Percentiles rank a stretch among this genome's conserved stretches.
Conservation (phyloP, 2,797 vertebrate genomes). For the Hylomyscus alleni region DNA sequence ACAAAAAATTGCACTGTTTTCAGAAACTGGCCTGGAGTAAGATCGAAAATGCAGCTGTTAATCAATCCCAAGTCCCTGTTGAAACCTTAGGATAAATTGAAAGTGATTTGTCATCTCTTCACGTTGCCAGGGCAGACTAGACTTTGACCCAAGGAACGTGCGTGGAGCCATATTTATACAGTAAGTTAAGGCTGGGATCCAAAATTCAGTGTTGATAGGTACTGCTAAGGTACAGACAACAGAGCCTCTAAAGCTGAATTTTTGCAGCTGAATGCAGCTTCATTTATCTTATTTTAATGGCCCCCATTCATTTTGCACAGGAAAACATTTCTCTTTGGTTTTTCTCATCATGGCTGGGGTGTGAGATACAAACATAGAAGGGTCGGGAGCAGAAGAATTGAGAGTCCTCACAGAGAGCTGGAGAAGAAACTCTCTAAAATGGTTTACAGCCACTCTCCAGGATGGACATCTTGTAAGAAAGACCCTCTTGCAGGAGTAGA, state of each 20-base stretch:
- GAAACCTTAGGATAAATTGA: slow-evolving; percentile 62
- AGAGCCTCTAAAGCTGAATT: slow-evolving; percentile 43
- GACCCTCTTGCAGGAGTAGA: background rate
- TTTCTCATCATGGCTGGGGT: slow-evolving; percentile 69
- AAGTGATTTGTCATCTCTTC: slow-evolving; percentile 52
- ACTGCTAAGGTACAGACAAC: slow-evolving; percentile 54
- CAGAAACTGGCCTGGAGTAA: slow-evolving; percentile 54
- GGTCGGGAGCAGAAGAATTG: slow-evolving; percentile 12
- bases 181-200: slow-evolving; percentile 36
- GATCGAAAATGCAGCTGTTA: slow-evolving; percentile 72
- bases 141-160: slow-evolving; percentile 3
- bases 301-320: slow-evolving; percentile 57
- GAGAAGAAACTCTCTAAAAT: background rate
- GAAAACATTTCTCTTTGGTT: slow-evolving; percentile 71
- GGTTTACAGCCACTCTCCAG: background rate
- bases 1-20: slow-evolving; percentile 66
- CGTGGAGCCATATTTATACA: slow-evolving; percentile 41
- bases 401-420: background rate
- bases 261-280: slow-evolving; percentile 16
- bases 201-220: slow-evolving; percentile 17
- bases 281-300: slow-evolving; percentile 75
- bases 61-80: slow-evolving; percentile 64
- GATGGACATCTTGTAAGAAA: background rate
- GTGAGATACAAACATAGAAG: slow-evolving; percentile 21
- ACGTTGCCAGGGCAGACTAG: slow-evolving; percentile 25